Conservation (phyloP, 2,113 vertebrate genomes). For the Xyliphius kryptos region DNA sequence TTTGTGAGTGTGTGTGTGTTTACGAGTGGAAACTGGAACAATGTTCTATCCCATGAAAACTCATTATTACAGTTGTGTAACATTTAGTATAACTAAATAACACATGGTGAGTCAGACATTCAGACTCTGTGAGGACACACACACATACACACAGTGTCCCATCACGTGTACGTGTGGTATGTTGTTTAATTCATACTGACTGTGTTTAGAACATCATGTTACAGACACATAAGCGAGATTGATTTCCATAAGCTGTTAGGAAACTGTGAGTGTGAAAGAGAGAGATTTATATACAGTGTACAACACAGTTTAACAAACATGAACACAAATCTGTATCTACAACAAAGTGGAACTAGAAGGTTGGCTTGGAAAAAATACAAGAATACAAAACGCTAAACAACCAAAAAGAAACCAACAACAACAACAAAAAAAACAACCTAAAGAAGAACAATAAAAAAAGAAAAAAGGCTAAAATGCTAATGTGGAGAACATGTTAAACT, state of each 20-base stretch:
- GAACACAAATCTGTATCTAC: not conserved
- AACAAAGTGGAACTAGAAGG: not conserved
- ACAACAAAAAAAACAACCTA: too few relatives aligned
- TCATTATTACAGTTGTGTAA: slow-evolving; percentile 32
- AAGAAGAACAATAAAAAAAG: too few relatives aligned
- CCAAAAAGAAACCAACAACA: too few relatives aligned
- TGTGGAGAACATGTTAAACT: too few relatives aligned
- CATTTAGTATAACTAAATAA: slow-evolving; percentile 16
- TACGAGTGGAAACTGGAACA: slow-evolving; percentile 47
- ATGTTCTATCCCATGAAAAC: slow-evolving; percentile 17
- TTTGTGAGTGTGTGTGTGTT: slow-evolving; percentile 38
- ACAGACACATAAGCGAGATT: too few relatives aligned
- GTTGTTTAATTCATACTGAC: not conserved
- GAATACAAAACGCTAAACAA: too few relatives aligned
- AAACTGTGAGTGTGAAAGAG: not conserved
- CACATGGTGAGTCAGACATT: not conserved
- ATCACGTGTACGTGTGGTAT: not conserved
- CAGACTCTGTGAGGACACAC: not conserved
- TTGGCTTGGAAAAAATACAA: too few relatives aligned
- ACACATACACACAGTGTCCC: not conserved
- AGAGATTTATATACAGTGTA: not conserved
- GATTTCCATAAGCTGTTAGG: not conserved
- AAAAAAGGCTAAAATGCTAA: too few relatives aligned
- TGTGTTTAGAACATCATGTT: not conserved
- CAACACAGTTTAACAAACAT: not conserved